Evolutionary conservation across 2,888 invertebrate species (phyloP), one percentile per base, ranked within the genome.

Genomic region (Caenorhabditis auriculariae): DNA sequence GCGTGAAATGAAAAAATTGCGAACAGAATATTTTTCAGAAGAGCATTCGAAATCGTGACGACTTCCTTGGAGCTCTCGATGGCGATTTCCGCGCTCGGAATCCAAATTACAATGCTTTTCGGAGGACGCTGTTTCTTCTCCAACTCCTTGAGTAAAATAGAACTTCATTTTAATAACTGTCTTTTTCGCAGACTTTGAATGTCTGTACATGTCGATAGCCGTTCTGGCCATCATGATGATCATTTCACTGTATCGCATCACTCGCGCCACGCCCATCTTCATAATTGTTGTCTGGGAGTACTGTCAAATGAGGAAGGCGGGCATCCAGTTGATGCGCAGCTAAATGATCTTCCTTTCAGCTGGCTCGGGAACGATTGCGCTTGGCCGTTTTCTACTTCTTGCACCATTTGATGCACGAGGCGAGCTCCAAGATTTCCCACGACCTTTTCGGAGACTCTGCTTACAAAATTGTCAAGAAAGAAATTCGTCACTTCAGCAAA

Each of bases 331-430:
- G 27, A 24, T 28, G 27, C 21, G n/a, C 4, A 32, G 26, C 7
- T 3, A 7, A 17, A 26, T 3, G 32, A 15, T 45, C 17, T 32
- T 32, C 47, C 27, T 7, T 37, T 3, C 47, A 60, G 60, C 39
- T 55, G 21, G 39, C 47, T 2, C 49, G 46, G 12, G 64, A 64
- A n/a, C 49, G 64, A 9, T 47, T 64, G 27, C 60, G 64, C 9
- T 50, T 64, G 29, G 42, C 60, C 2, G 53, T 64, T 7, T 50
- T 64, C 21, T 43, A 60, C 47, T 64, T 52, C 38, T 41, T 60
- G 19, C 52, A 32, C 12, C 49, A 57, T 43, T 44, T 60, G 43
- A 54, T 56, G 38, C 38, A 41, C 9, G 45, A 47, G 35, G 35
- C 35, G n/a, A 32, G 9, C 15, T 28, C 42, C 21, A 53, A 57